Base-by-base conservation (phyloP, 2,888 invertebrate genomes). In the Lithodes maja region DNA sequence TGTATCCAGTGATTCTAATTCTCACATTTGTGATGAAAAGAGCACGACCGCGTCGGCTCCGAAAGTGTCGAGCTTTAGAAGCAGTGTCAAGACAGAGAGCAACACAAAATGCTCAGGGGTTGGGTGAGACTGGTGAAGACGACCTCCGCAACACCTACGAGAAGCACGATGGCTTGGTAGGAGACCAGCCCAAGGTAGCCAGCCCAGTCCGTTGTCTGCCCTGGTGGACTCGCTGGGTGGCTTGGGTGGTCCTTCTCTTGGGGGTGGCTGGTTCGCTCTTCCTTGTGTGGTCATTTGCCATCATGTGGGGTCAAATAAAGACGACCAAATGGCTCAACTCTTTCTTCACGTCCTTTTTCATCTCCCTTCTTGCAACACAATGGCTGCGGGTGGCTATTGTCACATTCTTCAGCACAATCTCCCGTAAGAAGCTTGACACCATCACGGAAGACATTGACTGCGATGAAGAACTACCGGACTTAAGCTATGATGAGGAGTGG, bases 241-340 rank as follows among this genome's bases (percentile, higher is more conserved):
- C 93, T 68, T 95, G 94, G 94, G 90, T 94, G 1, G 77, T 95
- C 9, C 93, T 94, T n/a, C 92, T 93, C 92, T 7, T 93, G 0
- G 92, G 93, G 0, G 93, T 94, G 1, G 86, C 93, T 1, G 93
- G 93, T 0, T 93, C 93, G 0, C 93, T 93, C 0, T 93, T 94
- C 75, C 93, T 94, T 92, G 94, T 94, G 54, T 93, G 93, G 86
- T 93, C 94, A 87, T 94, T 94, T 92, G 94, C 94, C 2, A 93
- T 95, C 81, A 93, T 92, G 92, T 94, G 94, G 92, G 94, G 94
- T 17, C 94, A 94, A 87, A 93, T 93, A 2, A 94, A 94, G 90
- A 93, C 93, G 68, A 93, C 93, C 85, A 94, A 94, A 92, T 94
- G 94, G 94, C 93, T 95, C 50, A 93, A 94, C 2, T 94, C 94